Evolutionary conservation across 2,113 vertebrate genomes (phyloP).

Genomic region (Sitta europaea): DNA sequence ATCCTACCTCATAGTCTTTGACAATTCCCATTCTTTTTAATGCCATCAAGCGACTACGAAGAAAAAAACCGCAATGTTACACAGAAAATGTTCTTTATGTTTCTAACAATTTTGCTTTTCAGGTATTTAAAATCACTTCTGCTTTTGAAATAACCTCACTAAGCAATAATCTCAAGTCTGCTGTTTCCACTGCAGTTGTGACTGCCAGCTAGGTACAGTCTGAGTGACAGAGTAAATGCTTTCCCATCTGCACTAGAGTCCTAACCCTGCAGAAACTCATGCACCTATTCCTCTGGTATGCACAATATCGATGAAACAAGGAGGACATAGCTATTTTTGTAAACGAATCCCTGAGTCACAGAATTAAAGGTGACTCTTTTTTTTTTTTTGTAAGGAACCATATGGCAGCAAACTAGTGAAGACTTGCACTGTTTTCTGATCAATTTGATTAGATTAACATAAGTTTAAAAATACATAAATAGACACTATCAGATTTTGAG

Average conservation of each 20-base stretch:
- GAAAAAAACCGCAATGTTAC: neutral
- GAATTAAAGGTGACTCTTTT: neutral
- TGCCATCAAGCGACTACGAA: slow-evolving; percentile 90
- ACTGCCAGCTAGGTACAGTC: neutral
- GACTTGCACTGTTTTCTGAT: neutral
- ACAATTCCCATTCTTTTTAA: slow-evolving; percentile 98
- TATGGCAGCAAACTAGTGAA: neutral
- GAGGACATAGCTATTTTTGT: neutral
- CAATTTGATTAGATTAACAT: neutral
- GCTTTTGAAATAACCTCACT: neutral
- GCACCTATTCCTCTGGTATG: neutral
- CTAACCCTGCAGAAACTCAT: neutral
- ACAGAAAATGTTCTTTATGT: neutral
- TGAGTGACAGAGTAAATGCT: neutral
- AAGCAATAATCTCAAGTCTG: neutral
- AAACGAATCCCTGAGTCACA: neutral
- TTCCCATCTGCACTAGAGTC: neutral
- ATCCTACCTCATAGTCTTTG: slow-evolving; percentile 90
- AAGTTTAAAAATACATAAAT: neutral
- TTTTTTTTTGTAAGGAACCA: neutral
- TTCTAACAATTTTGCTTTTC: neutral
- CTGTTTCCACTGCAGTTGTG: neutral
- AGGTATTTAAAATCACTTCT: neutral
- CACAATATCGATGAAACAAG: neutral
- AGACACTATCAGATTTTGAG: neutral